Conservation (phyloP, 2,797 vertebrate genomes). For the Novumbra hubbsi region DNA sequence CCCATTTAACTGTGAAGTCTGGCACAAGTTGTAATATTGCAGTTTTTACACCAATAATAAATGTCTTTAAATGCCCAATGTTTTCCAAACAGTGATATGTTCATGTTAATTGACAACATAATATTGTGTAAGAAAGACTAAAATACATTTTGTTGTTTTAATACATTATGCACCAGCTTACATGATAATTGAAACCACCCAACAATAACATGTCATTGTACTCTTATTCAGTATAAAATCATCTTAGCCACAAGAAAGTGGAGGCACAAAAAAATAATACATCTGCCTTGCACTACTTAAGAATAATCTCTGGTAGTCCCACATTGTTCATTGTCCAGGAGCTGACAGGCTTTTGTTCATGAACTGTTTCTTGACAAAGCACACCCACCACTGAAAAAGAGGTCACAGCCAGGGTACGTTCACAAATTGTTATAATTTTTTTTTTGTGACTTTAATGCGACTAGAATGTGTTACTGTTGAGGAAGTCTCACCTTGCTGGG, state of each 20-base stretch:
- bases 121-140: slow-evolving; percentile 8
- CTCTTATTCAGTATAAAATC: slow-evolving; percentile 68
- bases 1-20: not conserved
- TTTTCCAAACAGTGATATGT: not conserved
- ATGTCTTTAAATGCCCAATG: slow-evolving; percentile 1
- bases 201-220: slow-evolving; percentile 51
- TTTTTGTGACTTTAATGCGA: not conserved
- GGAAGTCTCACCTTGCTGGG: slow-evolving; percentile 89
- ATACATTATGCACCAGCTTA: slow-evolving; percentile 84
- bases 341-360: slow-evolving; percentile 99
- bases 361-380: slow-evolving; percentile 98
- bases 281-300: slow-evolving; percentile 34
- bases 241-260: slow-evolving; percentile 45
- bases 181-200: slow-evolving; percentile 53
- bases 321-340: slow-evolving; percentile 84
- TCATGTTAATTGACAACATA: not conserved
- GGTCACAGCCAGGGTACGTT: not conserved
- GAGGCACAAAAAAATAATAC: slow-evolving; percentile 31
- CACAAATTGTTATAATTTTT: not conserved
- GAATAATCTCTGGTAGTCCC: slow-evolving; percentile 38
- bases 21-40: not conserved
- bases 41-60: not conserved
- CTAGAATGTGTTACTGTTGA: not conserved
- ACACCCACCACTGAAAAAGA: slow-evolving; percentile 92
- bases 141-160: slow-evolving; percentile 56